Evolutionary conservation across 2,797 vertebrate species (phyloP).

Genomic region (Cottoperca gobio): DNA sequence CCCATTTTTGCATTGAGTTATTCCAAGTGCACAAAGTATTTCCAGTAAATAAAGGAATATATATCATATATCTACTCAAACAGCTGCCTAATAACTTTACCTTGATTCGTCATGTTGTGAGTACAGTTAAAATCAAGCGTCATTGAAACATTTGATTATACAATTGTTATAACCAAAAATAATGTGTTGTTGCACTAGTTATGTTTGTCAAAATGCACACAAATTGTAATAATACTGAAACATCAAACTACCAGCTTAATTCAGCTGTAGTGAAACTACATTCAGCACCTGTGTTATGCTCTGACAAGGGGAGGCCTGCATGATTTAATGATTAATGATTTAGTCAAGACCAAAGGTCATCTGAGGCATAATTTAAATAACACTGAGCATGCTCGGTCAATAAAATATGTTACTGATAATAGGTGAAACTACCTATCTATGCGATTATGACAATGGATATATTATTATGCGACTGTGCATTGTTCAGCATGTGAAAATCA

Average conservation of each 20-base stretch:
- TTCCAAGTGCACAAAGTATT: not conserved
- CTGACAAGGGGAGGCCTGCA: not conserved
- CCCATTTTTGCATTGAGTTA: not conserved
- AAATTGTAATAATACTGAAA: not conserved
- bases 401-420: slow-evolving; percentile 24
- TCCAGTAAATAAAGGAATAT: not conserved
- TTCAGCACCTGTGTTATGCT: not conserved
- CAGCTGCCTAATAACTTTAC: not conserved
- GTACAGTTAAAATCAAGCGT: not conserved
- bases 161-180: not conserved
- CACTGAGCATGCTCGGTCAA: not conserved
- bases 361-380: not conserved
- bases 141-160: not conserved
- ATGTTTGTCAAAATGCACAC: not conserved
- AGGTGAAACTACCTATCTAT: slow-evolving; percentile 41
- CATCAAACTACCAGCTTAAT: not conserved
- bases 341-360: slow-evolving; percentile 15
- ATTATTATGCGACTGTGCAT: slow-evolving; percentile 16
- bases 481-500: slow-evolving; percentile 7
- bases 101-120: not conserved
- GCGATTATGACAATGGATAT: not conserved
- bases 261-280: not conserved
- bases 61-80: not conserved
- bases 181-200: not conserved
- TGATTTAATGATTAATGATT: slow-evolving; percentile 23